Evolutionary conservation across 1,140 invertebrate genomes (phyloP), one percentile per base, ranked within the genome.

Genomic region (Drosophila yakuba): DNA sequence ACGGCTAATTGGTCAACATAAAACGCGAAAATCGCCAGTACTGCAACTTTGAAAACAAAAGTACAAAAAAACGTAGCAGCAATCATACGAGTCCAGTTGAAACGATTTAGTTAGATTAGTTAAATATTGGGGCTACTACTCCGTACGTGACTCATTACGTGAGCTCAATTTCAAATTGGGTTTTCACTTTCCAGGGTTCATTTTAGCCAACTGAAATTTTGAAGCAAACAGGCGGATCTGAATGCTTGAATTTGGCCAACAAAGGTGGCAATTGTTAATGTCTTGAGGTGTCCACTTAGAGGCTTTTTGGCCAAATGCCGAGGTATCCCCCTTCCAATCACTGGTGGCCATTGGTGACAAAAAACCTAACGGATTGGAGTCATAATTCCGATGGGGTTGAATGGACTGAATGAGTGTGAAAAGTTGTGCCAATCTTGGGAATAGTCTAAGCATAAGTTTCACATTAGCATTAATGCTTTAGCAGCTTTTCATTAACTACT

Each of bases 1-100:
- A 45, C 60, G 8, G 61, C 64, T 86, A 86, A 86, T 86, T 86
- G 81, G 63, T 74, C 78, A 88, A 85, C 82, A 85, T 85, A 80
- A 85, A 84, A 80, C 58, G 58, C 47, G 17, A 17, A 20, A 20
- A 20, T 20, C 20, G 20, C 20, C 20, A 20, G 61, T 0, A 28
- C 7, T 28, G 28, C 28, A 28, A 7, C 28, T 28, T 28, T 28
- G 28, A 61, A 81, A 73, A 69, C 52, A 58, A 45, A 45, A 23
- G 41, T 64, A 45, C 20, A n/a, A 38, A 51, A 43, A 55, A 41
- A 25, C 41, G 35, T 17, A 25, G n/a, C 39, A 48, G 15, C 50
- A 25, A 56, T 43, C 63, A 55, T 39, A 17, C 48, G 8, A 51
- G 52, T 41, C 39, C 52, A 58, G 59, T 54, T 32, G 4, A 48